Conservation (phyloP, 2,113 vertebrate genomes). For the Microtus richardsoni region DNA sequence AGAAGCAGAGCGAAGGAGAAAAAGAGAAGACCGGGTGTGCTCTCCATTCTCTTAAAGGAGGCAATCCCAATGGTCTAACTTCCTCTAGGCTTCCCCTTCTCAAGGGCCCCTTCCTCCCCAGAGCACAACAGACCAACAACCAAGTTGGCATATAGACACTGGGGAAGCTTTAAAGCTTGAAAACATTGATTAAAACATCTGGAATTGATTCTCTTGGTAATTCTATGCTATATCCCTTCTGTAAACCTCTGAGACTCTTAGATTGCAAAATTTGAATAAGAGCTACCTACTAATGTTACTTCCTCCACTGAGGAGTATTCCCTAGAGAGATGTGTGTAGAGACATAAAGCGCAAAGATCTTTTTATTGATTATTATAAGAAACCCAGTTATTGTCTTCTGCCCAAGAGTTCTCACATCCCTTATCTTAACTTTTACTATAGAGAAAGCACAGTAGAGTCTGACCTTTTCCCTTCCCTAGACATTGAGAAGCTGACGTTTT, state of each 20-base stretch:
- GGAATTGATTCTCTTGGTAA: not conserved
- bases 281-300: not conserved
- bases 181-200: not conserved
- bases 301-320: not conserved
- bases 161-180: no score
- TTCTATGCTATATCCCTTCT: not conserved
- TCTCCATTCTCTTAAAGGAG: not conserved
- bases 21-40: not conserved
- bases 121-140: not conserved
- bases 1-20: not conserved
- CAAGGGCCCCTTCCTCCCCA: not conserved
- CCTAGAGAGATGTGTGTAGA: not conserved
- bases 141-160: not conserved
- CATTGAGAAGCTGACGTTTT: not conserved
- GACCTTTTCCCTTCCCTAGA: not conserved
- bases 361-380: not conserved
- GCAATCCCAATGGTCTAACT: not conserved
- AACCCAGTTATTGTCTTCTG: not conserved
- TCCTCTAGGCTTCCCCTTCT: not conserved
- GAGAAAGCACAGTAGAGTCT: not conserved
- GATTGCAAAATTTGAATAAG: not conserved
- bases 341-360: not conserved
- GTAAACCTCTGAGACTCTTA: not conserved
- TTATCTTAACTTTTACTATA: not conserved
- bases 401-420: not conserved